phyloP scores from a whole-genome alignment of 37 sponge, comb jelly and placozoan genomes.

The Agelas oroides region DNA sequence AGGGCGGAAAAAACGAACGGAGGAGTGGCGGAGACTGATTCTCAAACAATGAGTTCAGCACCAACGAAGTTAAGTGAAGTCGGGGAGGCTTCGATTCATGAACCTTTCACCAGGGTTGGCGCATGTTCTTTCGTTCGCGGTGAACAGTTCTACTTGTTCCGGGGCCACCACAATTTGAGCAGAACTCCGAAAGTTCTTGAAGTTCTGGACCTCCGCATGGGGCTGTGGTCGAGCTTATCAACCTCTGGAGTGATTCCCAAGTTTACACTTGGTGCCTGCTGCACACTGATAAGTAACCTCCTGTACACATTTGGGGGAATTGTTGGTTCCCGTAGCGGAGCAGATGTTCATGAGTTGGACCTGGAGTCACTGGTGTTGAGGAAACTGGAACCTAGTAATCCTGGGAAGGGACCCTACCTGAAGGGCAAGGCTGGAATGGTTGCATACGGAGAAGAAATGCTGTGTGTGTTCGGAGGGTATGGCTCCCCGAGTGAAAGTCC shows the following conservation, averaged over 20 bases:
- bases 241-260: not conserved
- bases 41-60: too few species aligned
- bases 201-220: too few species aligned
- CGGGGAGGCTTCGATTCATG: not conserved
- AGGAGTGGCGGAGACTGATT: too few species aligned
- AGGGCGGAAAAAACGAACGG: too few species aligned
- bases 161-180: not conserved
- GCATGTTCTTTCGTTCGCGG: not conserved
- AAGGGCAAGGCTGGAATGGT: slow-evolving; percentile 70
- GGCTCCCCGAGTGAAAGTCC: slow-evolving; percentile 15
- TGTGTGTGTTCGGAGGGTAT: slow-evolving; percentile 77
- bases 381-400: not conserved
- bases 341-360: slow-evolving; percentile 35
- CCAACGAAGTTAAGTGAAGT: too few species aligned
- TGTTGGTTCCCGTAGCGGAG: not conserved
- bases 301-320: slow-evolving; percentile 58
- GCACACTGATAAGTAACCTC: not conserved
- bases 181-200: too few species aligned
- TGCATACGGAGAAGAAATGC: slow-evolving; percentile 42
- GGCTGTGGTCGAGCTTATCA: too few species aligned
- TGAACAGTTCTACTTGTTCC: not conserved
- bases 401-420: slow-evolving; percentile 18
- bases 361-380: slow-evolving; percentile 23
- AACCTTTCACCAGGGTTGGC: slow-evolving; percentile 1
- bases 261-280: slow-evolving; percentile 3